Base-by-base conservation (phyloP, 2,113 vertebrate genomes). In the Promerops cafer region DNA sequence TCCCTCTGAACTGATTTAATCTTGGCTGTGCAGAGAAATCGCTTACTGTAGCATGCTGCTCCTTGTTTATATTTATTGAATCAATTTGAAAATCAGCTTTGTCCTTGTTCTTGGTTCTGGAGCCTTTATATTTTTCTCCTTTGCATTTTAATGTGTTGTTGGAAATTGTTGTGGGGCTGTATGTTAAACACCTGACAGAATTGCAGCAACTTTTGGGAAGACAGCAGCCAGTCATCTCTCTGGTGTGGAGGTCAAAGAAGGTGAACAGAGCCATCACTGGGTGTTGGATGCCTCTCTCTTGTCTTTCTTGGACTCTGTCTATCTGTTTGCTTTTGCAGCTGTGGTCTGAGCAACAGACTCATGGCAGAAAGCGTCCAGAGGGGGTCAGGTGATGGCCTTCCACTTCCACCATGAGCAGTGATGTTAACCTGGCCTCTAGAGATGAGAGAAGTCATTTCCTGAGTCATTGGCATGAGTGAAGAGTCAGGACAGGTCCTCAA, bases 11-110 rank as follows among this genome's bases (percentile, higher is more conserved):
- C 85, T 94, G 90, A 94, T 94, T 81, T 87, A 76, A 83, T 95
- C 92, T 92, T 16, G 4, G 44, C 90, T 84, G 88, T 0, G 2
- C 78, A 85, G 72, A 96, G 93, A 95, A 97, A 93, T 87, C 3
- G 30, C 93, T 96, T 95, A 92, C 83, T 84, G 57, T 94, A 95
- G 97, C 95, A 93, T 85, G 87, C 85, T 26, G 30, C 82, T 96
- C 76, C 87, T 83, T 94, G 92, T 94, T 96, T 91, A 24, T 96
- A 93, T 95, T 94, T 96, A 96, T 92, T 94, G 93, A 94, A 93
- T 92, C 94, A 85, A 86, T 95, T 96, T 95, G 75, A 79, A 95
- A 97, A 97, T 96, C 94, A 96, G 81, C 87, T 96, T 97, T 95
- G 96, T 89, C 93, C 95, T 97, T 96, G 95, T 95, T 95, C 80